Evolutionary conservation across 1,140 invertebrate genomes (phyloP).

Genomic region (Drosophila seguyi): DNA sequence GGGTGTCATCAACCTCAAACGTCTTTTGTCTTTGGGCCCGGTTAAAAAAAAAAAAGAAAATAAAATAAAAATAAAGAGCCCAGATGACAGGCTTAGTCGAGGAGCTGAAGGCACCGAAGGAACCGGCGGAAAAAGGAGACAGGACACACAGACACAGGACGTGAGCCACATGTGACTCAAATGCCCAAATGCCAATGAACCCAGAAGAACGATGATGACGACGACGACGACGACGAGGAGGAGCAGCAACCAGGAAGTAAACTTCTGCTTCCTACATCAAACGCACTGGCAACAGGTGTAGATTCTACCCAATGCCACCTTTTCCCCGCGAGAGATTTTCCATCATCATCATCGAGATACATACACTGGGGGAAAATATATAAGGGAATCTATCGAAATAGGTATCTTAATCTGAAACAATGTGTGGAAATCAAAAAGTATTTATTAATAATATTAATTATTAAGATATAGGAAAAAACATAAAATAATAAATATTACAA

Average conservation of each 20-base stretch:
- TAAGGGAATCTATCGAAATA: background rate
- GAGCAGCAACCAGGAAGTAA: conserved; percentile 68
- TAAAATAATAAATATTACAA: too few relatives aligned
- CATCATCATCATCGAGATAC: conserved; percentile 29
- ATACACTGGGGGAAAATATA: background rate
- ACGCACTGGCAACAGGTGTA: conserved; percentile 61
- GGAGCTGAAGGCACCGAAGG: conserved; percentile 25
- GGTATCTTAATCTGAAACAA: too few relatives aligned
- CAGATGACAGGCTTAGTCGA: conserved; percentile 72
- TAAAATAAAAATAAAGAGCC: conserved; percentile 39
- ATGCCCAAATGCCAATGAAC: conserved; percentile 72
- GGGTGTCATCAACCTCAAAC: conserved; percentile 75
- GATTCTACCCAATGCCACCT: conserved; percentile 1
- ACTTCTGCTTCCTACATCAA: conserved; percentile 48
- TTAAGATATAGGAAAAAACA: too few relatives aligned
- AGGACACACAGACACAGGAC: conserved; percentile 63
- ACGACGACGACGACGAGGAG: conserved; percentile 1
- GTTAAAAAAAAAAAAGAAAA: conserved; percentile 18
- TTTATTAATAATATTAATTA: too few relatives aligned
- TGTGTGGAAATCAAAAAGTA: too few relatives aligned
- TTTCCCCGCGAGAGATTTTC: conserved; percentile 26
- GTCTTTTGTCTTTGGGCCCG: conserved; percentile 72
- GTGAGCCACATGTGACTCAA: conserved; percentile 73
- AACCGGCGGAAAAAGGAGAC: conserved; percentile 15
- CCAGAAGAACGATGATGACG: conserved; percentile 25